phyloP scores from a whole-genome alignment of 2,888 invertebrate species.

The Pristionchus maxplancki region DNA sequence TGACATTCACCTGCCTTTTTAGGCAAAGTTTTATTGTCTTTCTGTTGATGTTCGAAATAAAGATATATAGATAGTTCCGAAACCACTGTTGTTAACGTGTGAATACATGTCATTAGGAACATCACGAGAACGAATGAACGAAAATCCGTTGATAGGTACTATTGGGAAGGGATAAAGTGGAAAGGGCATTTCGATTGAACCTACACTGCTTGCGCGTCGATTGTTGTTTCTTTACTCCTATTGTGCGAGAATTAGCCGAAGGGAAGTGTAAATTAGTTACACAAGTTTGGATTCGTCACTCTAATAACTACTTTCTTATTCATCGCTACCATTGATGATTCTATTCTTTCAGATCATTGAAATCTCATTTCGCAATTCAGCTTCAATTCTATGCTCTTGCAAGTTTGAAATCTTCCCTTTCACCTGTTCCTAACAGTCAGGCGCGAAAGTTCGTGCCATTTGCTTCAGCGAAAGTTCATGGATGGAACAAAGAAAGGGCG shows the following conservation, averaged over 20 bases:
- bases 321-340: not conserved
- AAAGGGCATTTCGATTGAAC: no score
- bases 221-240: not conserved
- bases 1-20: no score
- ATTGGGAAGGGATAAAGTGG: no score
- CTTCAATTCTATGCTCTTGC: not conserved
- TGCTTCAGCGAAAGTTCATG: not conserved
- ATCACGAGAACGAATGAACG: no score
- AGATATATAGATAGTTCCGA: no score
- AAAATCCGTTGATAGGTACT: no score
- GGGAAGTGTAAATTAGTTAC: not conserved
- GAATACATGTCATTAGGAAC: no score
- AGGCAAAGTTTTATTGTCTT: no score
- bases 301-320: not conserved
- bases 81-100: no score
- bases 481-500: not conserved
- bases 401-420: not conserved
- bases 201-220: not conserved
- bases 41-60: no score
- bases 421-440: not conserved
- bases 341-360: not conserved
- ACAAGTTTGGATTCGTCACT: not conserved
- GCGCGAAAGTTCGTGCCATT: constrained; percentile 7
- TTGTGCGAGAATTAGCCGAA: not conserved
- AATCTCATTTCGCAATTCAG: not conserved